These are phyloP conservation scores for Canis aureus DNA, from an alignment of 2,113 vertebrate genomes.

Conservation along the genomic window DNA sequence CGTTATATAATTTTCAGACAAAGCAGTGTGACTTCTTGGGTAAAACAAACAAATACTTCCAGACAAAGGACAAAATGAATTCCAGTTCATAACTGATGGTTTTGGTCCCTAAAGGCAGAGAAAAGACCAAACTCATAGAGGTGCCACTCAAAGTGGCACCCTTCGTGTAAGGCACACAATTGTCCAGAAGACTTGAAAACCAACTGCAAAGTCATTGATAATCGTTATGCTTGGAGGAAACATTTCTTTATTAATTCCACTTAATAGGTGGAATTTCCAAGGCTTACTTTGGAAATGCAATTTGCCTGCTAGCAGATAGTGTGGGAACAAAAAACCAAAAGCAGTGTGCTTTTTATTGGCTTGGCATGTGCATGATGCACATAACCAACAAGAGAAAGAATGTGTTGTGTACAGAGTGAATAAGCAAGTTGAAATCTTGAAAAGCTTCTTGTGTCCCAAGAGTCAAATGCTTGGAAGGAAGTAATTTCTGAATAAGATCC, in stretches of 20 bases:
- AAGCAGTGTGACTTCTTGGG: background rate
- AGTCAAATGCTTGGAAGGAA: background rate
- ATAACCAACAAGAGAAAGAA: constrained; percentile 62
- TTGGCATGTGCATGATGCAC: background rate
- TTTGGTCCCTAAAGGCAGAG: background rate
- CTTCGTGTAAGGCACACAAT: background rate
- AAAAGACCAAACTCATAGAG: background rate
- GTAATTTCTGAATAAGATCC: background rate
- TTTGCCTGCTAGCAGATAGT: background rate
- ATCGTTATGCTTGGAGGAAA: background rate
- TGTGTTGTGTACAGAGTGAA: constrained; percentile 19
- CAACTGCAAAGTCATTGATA: background rate
- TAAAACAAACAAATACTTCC: background rate
- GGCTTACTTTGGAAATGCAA: background rate
- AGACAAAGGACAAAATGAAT: background rate
- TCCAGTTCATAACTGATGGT: background rate
- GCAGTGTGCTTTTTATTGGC: background rate
- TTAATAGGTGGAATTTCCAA: background rate
- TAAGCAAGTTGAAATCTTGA: constrained; percentile 17
- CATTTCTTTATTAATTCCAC: background rate
- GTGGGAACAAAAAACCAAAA: background rate
- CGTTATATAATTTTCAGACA: background rate
- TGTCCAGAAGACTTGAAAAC: background rate
- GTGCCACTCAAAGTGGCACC: background rate
- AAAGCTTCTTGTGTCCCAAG: background rate